phyloP scores from a whole-genome alignment of 1,140 invertebrate species.

The Halyomorpha halys region DNA sequence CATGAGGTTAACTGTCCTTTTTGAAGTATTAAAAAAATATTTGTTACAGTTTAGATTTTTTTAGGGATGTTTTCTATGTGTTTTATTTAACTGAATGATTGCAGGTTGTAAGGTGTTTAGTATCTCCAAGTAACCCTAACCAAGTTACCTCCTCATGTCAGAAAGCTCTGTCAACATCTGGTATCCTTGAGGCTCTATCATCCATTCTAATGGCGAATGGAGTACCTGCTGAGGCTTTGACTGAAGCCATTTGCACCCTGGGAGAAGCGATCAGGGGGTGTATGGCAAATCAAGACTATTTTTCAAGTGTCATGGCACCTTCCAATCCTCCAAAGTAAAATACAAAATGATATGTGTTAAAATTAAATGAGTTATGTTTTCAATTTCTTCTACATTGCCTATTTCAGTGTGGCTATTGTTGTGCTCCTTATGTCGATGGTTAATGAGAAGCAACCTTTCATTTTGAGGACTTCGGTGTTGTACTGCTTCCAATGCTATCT shows the following conservation, averaged over 20 bases:
- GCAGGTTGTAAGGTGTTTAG: constrained; percentile 70
- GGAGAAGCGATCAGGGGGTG: constrained; percentile 90
- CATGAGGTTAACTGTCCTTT: too few species aligned
- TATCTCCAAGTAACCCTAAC: constrained; percentile 77
- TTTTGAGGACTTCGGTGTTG: constrained; percentile 82
- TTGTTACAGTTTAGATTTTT: too few species aligned
- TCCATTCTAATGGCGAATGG: constrained; percentile 88
- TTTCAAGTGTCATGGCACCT: constrained; percentile 84
- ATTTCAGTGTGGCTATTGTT: constrained; percentile 72
- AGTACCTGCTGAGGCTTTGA: constrained; percentile 91
- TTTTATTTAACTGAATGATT: constrained; percentile 32
- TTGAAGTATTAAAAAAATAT: too few species aligned
- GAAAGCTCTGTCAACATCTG: constrained; percentile 73
- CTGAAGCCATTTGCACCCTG: constrained; percentile 91
- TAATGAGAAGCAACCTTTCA: constrained; percentile 93
- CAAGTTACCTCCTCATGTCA: constrained; percentile 74
- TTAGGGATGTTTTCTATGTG: constrained; percentile 18
- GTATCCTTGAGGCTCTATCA: constrained; percentile 71
- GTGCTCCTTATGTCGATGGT: constrained; percentile 97
- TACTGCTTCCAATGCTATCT: constrained; percentile 97
- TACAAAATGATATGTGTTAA: background rate
- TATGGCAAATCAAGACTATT: constrained; percentile 81
- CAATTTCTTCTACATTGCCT: constrained; percentile 26
- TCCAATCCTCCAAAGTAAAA: constrained; percentile 72
- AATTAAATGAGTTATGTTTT: background rate